Conservation (phyloP, 2,113 vertebrate genomes). For the Aspidoscelis tigris region DNA sequence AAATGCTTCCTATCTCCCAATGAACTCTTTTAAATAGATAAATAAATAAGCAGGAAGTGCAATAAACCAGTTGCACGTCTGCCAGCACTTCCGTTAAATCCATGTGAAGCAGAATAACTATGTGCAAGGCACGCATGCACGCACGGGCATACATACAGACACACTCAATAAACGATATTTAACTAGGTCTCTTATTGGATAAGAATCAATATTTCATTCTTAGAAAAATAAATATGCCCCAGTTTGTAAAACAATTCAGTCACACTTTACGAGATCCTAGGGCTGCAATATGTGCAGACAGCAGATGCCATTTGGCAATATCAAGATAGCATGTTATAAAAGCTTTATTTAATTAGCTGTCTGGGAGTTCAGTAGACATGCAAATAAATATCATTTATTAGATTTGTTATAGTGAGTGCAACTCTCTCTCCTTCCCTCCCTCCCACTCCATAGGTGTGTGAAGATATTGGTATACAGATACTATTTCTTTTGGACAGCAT, state of each 20-base stretch:
- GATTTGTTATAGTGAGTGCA: background rate
- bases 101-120: background rate
- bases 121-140: too few relatives aligned
- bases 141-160: too few relatives aligned
- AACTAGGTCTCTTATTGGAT: background rate
- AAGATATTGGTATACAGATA: background rate
- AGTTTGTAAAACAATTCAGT: background rate
- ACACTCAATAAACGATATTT: background rate
- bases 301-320: slow-evolving; percentile 31
- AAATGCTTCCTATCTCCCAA: background rate
- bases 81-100: background rate
- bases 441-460: too few relatives aligned
- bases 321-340: slow-evolving; percentile 35
- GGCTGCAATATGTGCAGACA: slow-evolving; percentile 7
- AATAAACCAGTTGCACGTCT: too few relatives aligned
- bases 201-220: background rate
- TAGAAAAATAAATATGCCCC: background rate
- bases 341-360: slow-evolving; percentile 13
- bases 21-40: background rate
- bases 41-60: background rate
- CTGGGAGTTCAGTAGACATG: slow-evolving; percentile 10
- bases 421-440: background rate
- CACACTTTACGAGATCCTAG: slow-evolving; percentile 6
- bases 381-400: slow-evolving; percentile 25
- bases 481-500: slow-evolving; percentile 20